Evolutionary conservation across 2,888 invertebrate genomes (phyloP), one percentile per base, ranked within the genome.

Genomic region (Neoascia interrupta): DNA sequence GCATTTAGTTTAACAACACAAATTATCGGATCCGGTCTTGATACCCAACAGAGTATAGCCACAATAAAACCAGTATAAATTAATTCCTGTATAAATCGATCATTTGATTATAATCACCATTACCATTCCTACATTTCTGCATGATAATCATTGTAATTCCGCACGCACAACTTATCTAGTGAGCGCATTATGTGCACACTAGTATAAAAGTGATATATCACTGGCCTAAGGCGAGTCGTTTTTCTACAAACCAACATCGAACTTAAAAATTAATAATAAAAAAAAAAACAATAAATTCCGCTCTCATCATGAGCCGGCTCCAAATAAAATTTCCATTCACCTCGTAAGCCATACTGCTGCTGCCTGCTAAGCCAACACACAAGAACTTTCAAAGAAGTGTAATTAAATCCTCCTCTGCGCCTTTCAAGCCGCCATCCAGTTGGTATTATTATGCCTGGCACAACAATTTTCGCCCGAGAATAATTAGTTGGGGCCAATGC

Each of bases 261-360:
- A 54, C 45, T 31, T n/a, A n/a, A n/a, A n/a, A n/a, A n/a, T n/a
- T n/a, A n/a, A n/a, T n/a, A n/a, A n/a, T n/a, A 60, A 74, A 60
- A 60, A 11, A 13, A 61, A 73, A 74, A 74, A 47, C 69, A 61
- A 74, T 74, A 74, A 74, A 74, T 74, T 74, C 61, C 68, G 43
- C 68, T 74, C 74, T 61, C 74, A 69, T 74, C 74, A 69, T 54
- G 60, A 56, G 11, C 56, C 39, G 23, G 74, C 37, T 28, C n/a
- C n/a, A 74, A 74, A 69, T 61, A 54, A 68, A 68, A 74, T 74
- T 61, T 74, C 68, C 68, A 74, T 74, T 74, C 74, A 74, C 68
- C 69, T 68, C 39, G 39, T n/a, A 51, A 43, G 11, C 63, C 63
- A 10, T 19, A n/a, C 13, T 13, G 13, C 31, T n/a, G n/a, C n/a